Evolutionary conservation across 2,797 vertebrate species (phyloP), one percentile per base, ranked within the genome.

Genomic region (Momotus momota): DNA sequence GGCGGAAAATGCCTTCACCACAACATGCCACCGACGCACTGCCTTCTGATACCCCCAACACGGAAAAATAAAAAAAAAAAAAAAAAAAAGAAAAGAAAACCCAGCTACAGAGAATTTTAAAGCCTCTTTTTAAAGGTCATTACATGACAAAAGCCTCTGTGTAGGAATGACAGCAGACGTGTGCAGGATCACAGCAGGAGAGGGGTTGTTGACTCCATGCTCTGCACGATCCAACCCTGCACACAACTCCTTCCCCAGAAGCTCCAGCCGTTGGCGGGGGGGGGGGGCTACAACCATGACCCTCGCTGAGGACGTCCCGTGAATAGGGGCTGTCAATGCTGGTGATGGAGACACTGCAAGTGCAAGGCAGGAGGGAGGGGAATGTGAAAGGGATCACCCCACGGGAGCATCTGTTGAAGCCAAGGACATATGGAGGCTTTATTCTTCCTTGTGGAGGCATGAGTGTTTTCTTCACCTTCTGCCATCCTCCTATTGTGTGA

Each of bases 391-490:
- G 54, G 70, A 51, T 88, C 71, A 82, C 85, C 94, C 92, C 25
- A 7, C 92, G 69, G 91, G 85, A 98, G 97, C 98, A 98, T 98
- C 98, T 98, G 98, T 78, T 96, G 88, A 93, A 97, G 88, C 95
- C 95, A 9, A 6, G 90, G 92, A 97, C 98, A 98, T 98, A 98
- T 98, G 98, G 98, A 98, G 97, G 74, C 93, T 97, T 96, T 94
- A 86, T 97, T 86, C 86, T 81, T 95, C 93, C 88, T 87, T 97
- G 97, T 98, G 93, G 58, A 98, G 98, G 97, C 98, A 98, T 87
- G 95, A 97, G 98, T 11, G 54, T 71, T 92, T n/a, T 74, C 93
- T 73, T 86, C 97, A 97, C 97, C 97, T 97, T 97, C 97, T 97
- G 97, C 91, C 95, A 80, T 55, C 40, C 79, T 55, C 81, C 69